A percentile compares a stretch with the other conserved stretches of the same genome.
Conservation (phyloP, 2,888 invertebrate genomes). For the Linyphia triangularis region DNA sequence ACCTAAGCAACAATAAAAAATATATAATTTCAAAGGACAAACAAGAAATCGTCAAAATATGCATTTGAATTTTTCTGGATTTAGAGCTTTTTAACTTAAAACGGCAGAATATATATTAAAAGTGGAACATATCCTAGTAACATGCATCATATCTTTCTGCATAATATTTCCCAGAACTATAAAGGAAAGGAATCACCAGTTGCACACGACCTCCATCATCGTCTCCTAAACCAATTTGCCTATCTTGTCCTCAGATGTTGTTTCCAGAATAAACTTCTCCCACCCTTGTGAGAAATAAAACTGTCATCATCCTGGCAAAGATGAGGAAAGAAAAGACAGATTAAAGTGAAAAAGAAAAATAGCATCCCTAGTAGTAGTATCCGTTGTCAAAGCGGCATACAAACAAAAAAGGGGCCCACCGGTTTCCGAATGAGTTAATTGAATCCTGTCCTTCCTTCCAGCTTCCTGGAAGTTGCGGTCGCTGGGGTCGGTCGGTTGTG, state of each 20-base stretch:
- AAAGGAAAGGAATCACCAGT: neutral
- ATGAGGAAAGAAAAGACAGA: neutral
- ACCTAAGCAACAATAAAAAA: too few species aligned
- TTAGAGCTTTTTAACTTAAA: too few species aligned
- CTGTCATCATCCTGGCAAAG: slow-evolving; percentile 24
- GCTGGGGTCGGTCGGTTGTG: slow-evolving; percentile 43
- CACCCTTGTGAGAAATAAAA: slow-evolving; percentile 11
- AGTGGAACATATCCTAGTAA: too few species aligned
- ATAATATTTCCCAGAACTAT: neutral
- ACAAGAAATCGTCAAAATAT: too few species aligned
- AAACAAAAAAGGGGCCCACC: slow-evolving; percentile 39
- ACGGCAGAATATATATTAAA: too few species aligned
- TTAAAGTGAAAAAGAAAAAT: slow-evolving; percentile 11
- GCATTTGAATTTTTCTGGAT: too few species aligned
- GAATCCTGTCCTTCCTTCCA: slow-evolving; percentile 59
- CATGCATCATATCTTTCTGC: too few species aligned
- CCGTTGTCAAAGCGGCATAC: slow-evolving; percentile 40
- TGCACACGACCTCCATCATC: slow-evolving; percentile 1
- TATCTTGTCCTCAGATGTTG: neutral
- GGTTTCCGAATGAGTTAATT: slow-evolving; percentile 73
- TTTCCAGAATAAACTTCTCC: neutral
- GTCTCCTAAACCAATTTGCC: neutral
- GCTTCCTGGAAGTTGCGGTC: slow-evolving; percentile 68
- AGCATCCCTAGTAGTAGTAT: slow-evolving; percentile 1
- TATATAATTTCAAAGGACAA: too few species aligned